phyloP scores from a whole-genome alignment of 2,888 invertebrate genomes.

The Drosophila meridionalis region DNA sequence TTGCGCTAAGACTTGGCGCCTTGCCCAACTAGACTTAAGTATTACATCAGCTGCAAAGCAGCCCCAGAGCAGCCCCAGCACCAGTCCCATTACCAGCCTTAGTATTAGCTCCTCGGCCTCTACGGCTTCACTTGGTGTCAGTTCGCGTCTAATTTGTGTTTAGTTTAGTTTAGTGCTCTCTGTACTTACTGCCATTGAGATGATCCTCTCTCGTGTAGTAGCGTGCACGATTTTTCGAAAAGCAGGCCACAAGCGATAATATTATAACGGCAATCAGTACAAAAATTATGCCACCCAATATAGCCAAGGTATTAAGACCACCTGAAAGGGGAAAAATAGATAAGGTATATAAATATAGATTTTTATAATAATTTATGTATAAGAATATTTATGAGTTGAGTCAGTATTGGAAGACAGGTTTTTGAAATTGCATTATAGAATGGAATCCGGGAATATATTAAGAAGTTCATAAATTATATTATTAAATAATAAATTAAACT shows the following conservation, averaged over 20 bases:
- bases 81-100: no score
- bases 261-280: slow-evolving; percentile 84
- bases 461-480: no score
- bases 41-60: slow-evolving; percentile 19
- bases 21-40: slow-evolving; percentile 44
- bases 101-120: slow-evolving; percentile 12
- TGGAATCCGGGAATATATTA: no score
- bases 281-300: slow-evolving; percentile 85
- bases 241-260: slow-evolving; percentile 86
- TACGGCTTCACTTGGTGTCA: slow-evolving; percentile 1
- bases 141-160: slow-evolving; percentile 17
- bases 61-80: not conserved
- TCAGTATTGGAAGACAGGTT: no score
- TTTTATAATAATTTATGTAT: no score
- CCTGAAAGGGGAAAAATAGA: slow-evolving; percentile 78
- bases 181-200: slow-evolving; percentile 81
- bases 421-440: no score
- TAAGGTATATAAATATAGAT: not conserved
- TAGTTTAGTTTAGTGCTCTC: not conserved
- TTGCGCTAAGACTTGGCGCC: slow-evolving; percentile 41
- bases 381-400: no score
- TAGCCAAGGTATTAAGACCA: slow-evolving; percentile 86
- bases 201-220: slow-evolving; percentile 93
- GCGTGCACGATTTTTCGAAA: slow-evolving; percentile 89
- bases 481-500: no score